A percentile compares a stretch with the other conserved stretches of the same genome.
Evolutionary conservation across 1,140 invertebrate species (phyloP).

Genomic region (Lepidurus packardi): DNA sequence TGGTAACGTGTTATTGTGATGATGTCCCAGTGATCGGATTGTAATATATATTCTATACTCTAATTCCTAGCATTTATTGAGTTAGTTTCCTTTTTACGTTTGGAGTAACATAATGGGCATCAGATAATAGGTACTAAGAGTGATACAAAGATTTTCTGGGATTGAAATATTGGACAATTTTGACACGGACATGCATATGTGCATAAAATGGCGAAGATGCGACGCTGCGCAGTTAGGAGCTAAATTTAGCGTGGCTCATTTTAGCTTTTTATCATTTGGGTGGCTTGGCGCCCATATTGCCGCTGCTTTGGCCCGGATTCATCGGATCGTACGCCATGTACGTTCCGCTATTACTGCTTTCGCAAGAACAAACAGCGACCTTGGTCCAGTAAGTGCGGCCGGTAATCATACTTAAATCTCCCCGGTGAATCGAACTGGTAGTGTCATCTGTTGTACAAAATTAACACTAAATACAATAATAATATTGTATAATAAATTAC

Average conservation of each 20-base stretch:
- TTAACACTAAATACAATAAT: no score
- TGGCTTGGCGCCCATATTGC: neutral
- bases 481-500: no score
- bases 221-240: neutral
- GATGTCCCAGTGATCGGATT: no score
- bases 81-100: no score
- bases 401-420: conserved; percentile 25
- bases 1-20: no score
- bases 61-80: no score
- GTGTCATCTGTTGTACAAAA: neutral
- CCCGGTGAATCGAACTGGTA: neutral
- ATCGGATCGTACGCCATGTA: conserved; percentile 12
- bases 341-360: neutral
- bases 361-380: conserved; percentile 26
- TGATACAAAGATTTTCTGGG: neutral
- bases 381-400: conserved; percentile 24
- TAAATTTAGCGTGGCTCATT: neutral
- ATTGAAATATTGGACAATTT: neutral
- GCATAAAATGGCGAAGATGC: neutral
- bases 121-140: neutral
- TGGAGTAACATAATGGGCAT: no score
- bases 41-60: no score
- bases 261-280: neutral
- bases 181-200: conserved; percentile 3
- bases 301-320: neutral